Percentiles rank a stretch among this genome's conserved stretches.
Conservation (phyloP, 2,797 vertebrate genomes). For the Pseudomugil gertrudae region DNA sequence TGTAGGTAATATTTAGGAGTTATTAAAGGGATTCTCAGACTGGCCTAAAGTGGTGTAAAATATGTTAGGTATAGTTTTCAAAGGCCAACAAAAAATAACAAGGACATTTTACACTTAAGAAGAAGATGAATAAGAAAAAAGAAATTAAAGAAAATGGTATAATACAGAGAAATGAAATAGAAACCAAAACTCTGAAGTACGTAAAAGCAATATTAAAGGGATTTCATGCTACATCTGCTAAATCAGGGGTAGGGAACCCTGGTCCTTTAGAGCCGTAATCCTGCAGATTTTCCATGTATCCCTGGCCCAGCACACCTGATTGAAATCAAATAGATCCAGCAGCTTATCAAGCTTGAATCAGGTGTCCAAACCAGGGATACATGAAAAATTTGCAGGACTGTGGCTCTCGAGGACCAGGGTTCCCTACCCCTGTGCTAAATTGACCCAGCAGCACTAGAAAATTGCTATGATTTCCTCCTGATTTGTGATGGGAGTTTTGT, state of each 20-base stretch:
- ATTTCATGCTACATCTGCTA: slow-evolving; percentile 39
- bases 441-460: slow-evolving; percentile 39
- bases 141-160: not conserved
- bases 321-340: too few relatives aligned
- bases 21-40: too few relatives aligned
- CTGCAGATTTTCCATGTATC: too few relatives aligned
- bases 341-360: too few relatives aligned
- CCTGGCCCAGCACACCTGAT: too few relatives aligned
- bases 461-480: slow-evolving; percentile 28
- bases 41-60: not conserved
- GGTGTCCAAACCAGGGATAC: too few relatives aligned
- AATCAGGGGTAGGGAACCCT: too few relatives aligned
- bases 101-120: not conserved
- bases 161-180: slow-evolving; percentile 10
- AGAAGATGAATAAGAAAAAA: not conserved
- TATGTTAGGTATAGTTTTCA: not conserved
- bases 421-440: too few relatives aligned
- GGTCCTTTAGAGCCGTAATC: too few relatives aligned
- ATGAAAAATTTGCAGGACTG: too few relatives aligned
- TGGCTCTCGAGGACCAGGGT: too few relatives aligned
- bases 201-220: slow-evolving; percentile 32
- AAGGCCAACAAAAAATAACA: not conserved
- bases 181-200: slow-evolving; percentile 20
- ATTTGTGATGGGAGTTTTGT: slow-evolving; percentile 23
- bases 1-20: not conserved